phyloP scores from a whole-genome alignment of 2,888 invertebrate species.

The Bibio marci region DNA sequence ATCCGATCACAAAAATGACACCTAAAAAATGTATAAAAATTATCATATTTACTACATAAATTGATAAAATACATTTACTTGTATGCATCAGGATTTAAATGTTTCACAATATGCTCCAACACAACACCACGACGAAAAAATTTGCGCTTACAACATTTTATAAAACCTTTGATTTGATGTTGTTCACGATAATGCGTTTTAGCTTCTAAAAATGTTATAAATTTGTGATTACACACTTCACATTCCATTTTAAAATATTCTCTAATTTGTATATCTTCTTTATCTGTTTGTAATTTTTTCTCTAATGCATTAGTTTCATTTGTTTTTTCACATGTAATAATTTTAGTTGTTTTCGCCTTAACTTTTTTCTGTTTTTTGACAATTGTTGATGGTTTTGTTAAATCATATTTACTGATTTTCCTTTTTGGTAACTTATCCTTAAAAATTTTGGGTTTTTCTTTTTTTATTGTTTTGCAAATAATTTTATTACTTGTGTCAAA shows the following conservation, averaged over 20 bases:
- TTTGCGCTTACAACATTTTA: slow-evolving; percentile 24
- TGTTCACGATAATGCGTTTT: slow-evolving; percentile 21
- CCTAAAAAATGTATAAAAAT: too few relatives aligned
- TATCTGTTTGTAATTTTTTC: too few relatives aligned
- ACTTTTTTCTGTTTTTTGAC: slow-evolving; percentile 19
- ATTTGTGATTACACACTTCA: slow-evolving; percentile 18
- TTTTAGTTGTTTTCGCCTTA: slow-evolving; percentile 21
- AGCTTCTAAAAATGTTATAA: slow-evolving; percentile 20
- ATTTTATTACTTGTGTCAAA: too few relatives aligned
- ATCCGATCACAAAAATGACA: too few relatives aligned
- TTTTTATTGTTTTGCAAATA: too few relatives aligned
- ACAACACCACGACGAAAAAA: slow-evolving; percentile 22
- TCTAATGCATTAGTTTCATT: too few relatives aligned
- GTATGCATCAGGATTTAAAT: slow-evolving; percentile 25
- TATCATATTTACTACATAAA: too few relatives aligned
- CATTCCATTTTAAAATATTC: slow-evolving; percentile 23
- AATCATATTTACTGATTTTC: slow-evolving; percentile 20
- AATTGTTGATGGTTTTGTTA: slow-evolving; percentile 21
- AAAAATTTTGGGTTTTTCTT: too few relatives aligned
- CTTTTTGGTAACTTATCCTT: too few relatives aligned
- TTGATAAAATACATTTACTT: slow-evolving; percentile 16
- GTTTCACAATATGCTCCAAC: slow-evolving; percentile 25
- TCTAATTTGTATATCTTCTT: slow-evolving; percentile 19
- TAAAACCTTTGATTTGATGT: slow-evolving; percentile 22
- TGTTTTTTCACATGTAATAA: slow-evolving; percentile 25